A percentile compares a stretch with the other conserved stretches of the same genome.
Conservation (phyloP, 2,113 vertebrate species). For the Callaeas wilsoni region DNA sequence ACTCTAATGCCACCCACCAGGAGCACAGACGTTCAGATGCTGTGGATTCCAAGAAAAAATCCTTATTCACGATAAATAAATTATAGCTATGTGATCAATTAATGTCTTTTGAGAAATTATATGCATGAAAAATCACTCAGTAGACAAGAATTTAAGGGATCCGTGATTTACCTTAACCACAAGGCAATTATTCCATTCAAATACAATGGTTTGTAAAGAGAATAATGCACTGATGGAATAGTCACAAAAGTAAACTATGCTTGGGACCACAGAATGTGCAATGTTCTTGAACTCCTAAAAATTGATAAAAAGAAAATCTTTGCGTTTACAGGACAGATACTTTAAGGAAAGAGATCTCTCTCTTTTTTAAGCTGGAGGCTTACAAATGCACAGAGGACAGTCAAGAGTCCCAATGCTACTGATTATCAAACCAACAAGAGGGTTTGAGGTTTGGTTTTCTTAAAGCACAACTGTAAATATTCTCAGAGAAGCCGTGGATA, state of each 20-base stretch:
- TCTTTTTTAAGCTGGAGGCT: not conserved
- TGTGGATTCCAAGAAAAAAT: not conserved
- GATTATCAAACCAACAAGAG: not conserved
- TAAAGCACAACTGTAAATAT: not conserved
- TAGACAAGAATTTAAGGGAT: not conserved
- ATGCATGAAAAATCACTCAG: not conserved
- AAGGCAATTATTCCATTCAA: not conserved
- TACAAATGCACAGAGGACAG: not conserved
- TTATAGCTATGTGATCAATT: not conserved
- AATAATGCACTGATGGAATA: not conserved
- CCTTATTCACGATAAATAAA: not conserved
- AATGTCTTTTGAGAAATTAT: not conserved
- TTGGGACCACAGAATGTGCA: not conserved
- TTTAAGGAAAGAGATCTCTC: not conserved
- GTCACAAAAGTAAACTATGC: not conserved
- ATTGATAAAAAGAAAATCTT: not conserved
- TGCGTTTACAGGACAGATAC: not conserved
- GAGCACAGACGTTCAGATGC: not conserved
- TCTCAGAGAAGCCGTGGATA: not conserved
- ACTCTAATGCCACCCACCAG: not conserved
- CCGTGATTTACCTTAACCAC: not conserved
- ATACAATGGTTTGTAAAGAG: not conserved
- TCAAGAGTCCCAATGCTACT: not conserved
- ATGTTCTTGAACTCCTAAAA: not conserved
- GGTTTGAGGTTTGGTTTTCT: rapidly evolving